Base-by-base conservation (phyloP, 1,140 invertebrate species). In the Pseudomyrmex pallidus region DNA sequence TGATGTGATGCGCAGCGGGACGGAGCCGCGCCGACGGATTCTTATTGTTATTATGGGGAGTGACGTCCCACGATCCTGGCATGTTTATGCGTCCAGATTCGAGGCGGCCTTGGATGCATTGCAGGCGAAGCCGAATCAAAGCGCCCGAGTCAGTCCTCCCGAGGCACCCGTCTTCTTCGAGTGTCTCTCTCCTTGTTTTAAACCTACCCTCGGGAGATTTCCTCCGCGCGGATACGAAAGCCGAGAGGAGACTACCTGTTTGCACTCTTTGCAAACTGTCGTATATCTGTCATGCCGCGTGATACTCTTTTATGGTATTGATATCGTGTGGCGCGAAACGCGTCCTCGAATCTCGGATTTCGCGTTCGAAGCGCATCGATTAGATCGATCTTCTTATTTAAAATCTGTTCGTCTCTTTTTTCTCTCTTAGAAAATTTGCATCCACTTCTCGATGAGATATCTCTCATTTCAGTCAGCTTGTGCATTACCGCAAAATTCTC, bases 21-120 rank as follows among this genome's bases (percentile, higher is more conserved):
- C 35, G 59, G 84, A 90, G 80, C 62, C 77, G 83, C 85, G 90
- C 82, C 85, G 85, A 87, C 85, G 87, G 87, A 90, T 91, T 92
- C 92, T 92, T 92, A 93, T 93, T 93, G 92, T 93, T 93, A 92
- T 93, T 92, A 93, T 91, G 90, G 91, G 84, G 91, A 93, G 92
- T 93, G 92, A 93, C 92, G 90, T 93, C 90, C 90, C 91, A 87
- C 89, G 90, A 91, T 90, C 88, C 77, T 92, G 91, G 91, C 92
- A 92, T 92, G 91, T 93, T 92, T 93, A 93, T 93, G 91, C 91
- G 91, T 92, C 80, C 90, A 92, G 92, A 93, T 93, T 93, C 92
- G 89, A 88, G 85, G 91, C 86, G 91, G 91, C 92, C 92, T 93
- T 93, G 92, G 88, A 89, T 90, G 91, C 90, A 89, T 74, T 22